A percentile compares a stretch with the other conserved stretches of the same genome.
Conservation (phyloP, 2,113 vertebrate species). For the Naja naja region DNA sequence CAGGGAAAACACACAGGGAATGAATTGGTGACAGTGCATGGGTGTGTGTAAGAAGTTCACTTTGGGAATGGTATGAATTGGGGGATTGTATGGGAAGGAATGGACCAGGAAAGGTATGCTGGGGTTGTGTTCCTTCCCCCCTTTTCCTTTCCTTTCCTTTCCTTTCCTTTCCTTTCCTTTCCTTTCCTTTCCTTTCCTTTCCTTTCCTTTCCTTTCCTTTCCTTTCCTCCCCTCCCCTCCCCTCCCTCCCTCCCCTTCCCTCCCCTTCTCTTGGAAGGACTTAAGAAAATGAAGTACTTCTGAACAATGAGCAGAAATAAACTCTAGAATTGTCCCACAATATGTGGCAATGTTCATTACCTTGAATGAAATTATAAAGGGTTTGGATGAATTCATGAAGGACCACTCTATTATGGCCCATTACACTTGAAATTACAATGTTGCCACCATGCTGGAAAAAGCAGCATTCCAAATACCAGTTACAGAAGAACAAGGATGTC, state of each 20-base stretch:
- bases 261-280: background rate
- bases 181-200: no score
- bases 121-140: background rate
- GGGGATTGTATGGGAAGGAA: background rate
- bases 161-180: no score
- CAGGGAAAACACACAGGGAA: background rate
- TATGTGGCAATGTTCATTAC: background rate
- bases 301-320: background rate
- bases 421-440: background rate
- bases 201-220: background rate
- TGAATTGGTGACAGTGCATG: background rate
- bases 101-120: background rate
- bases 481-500: background rate
- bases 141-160: background rate
- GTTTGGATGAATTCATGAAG: background rate
- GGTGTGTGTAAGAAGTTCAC: background rate
- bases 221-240: accelerated
- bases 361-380: background rate
- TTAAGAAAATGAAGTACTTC: background rate
- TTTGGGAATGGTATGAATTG: background rate
- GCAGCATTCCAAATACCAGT: background rate
- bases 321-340: background rate
- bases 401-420: background rate
- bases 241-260: no score
- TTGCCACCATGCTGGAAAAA: background rate